Base-by-base conservation (phyloP, 1,140 invertebrate species). In the Oedothorax gibbosus region DNA sequence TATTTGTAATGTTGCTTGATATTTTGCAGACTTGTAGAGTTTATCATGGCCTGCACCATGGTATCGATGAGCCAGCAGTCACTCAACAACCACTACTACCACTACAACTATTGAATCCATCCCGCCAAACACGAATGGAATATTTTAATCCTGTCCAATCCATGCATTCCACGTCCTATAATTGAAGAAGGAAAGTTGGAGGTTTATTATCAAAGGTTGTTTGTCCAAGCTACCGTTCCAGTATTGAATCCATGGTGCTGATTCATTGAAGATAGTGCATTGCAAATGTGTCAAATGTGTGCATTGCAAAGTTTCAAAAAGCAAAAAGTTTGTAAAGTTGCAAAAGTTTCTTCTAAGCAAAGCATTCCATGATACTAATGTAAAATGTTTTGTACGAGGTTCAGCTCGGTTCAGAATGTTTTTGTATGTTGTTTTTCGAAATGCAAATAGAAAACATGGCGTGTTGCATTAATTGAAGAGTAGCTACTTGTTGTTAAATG, bases 11-110 rank as follows among this genome's bases (percentile, higher is more conserved):
- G 35, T 35, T 35, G 35, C 35, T 35, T 35, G 5, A 35, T 35
- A 35, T 77, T 62, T 20, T 20, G 2, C 53, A 87, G 87, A 68
- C 57, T 87, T 8, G 82, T 85, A 11, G 92, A 93, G 88, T 88
- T 93, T 15, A 89, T 90, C 35, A 93, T 93, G 91, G 92, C 91
- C 12, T 92, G 90, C 78, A 90, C 91, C 5, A 92, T 93, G 91
- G 92, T 92, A 12, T 92, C 92, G 88, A 91, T 93, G 84, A 93
- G 92, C n/a, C 92, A 92, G 71, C 92, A 93, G 85, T 91, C 93
- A 0, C 90, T 91, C 11, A 92, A 91, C 86, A 90, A 91, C 76
- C 92, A 91, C 49, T 89, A 91, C 51, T 82, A 80, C 57, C 75
- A 80, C 51, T 85, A 85, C 69, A 64, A 50, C 68, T 71, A 75